Evolutionary conservation across 2,888 invertebrate genomes (phyloP).

Genomic region (Thecocarcelia acutangulata): DNA sequence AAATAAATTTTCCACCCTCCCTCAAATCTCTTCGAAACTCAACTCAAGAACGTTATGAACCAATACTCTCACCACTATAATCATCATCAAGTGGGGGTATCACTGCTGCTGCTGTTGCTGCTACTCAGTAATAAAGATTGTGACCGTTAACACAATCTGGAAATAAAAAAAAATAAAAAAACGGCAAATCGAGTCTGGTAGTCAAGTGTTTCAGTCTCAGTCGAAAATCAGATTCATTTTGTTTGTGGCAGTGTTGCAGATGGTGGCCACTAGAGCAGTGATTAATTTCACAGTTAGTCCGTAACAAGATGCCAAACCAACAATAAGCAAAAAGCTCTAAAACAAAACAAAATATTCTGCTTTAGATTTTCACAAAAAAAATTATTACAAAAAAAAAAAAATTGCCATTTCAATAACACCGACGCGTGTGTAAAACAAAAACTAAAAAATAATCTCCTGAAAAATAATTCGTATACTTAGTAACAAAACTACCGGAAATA

Average conservation of each 20-base stretch:
- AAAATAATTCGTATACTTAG: too few relatives aligned
- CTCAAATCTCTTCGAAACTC: constrained; percentile 5
- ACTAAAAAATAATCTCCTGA: not conserved
- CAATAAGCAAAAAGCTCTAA: constrained; percentile 67
- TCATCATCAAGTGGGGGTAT: constrained; percentile 42
- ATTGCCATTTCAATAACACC: constrained; percentile 36
- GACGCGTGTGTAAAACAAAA: constrained; percentile 66
- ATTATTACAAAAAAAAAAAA: constrained; percentile 1
- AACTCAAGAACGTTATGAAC: constrained; percentile 19
- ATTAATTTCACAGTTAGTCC: constrained; percentile 80
- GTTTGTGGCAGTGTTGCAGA: constrained; percentile 73
- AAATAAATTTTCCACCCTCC: constrained; percentile 23
- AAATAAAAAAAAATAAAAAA: constrained; percentile 39
- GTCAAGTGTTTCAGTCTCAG: constrained; percentile 75
- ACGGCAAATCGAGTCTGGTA: constrained; percentile 67
- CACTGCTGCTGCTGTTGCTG: constrained; percentile 55
- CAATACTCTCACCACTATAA: constrained; percentile 32
- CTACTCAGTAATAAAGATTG: constrained; percentile 63
- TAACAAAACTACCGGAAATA: constrained; percentile 1
- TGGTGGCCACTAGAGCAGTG: constrained; percentile 76
- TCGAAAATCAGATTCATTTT: constrained; percentile 71
- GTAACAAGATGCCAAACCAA: constrained; percentile 78
- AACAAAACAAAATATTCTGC: constrained; percentile 34
- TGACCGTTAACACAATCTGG: constrained; percentile 70
- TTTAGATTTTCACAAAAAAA: constrained; percentile 1